Base-by-base conservation (phyloP, 2,797 vertebrate species). In the Limosa lapponica region DNA sequence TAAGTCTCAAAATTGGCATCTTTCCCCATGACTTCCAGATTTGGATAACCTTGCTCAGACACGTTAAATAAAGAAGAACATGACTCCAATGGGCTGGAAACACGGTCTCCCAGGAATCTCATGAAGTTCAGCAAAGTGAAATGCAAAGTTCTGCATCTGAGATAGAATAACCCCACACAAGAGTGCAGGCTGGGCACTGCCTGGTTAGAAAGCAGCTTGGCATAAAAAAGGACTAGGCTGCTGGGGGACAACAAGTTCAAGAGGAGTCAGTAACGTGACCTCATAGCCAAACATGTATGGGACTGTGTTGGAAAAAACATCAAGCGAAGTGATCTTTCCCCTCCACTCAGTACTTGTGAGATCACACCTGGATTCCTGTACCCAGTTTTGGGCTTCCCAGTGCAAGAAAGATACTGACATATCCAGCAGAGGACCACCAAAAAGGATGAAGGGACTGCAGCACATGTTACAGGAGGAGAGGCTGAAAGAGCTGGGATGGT, bases 261-360 rank as follows among this genome's bases (percentile, higher is more conserved):
- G 13, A 85, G 15, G 13, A 89, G 32, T 37, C 61, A 84, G 46
- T 1, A 92, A n/a, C 13, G 32, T 19, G 55, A 82, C 39, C 13
- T 59, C 20, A 25, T 1, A 17, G 48, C 6, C 71, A 92, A 89
- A 89, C 2, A 28, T 1, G 5, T 28, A 43, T 2, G 3, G 15
- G 58, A 34, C 4, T 0, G 0, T 34, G 6, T 13, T 62, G 5
- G 11, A 64, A 89, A 59, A 18, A 72, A 58, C 0, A 0, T 13
- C 0, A 1, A 80, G 14, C 52, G 6, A 71, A 75, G 10, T 1
- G 3, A 49, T 49, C 44, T 32, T 70, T 37, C 28, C 15, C 37
- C 4, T 81, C 41, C 19, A 43, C 30, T 90, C 34, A 37, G 20
- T 44, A 39, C 9, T 46, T 88, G 37, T 12, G 37, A 90, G 43